Conservation (phyloP, 30 jellyfish, hydroid and myxozoan species). For the Aurelia aurita complex sp. Pacific region DNA sequence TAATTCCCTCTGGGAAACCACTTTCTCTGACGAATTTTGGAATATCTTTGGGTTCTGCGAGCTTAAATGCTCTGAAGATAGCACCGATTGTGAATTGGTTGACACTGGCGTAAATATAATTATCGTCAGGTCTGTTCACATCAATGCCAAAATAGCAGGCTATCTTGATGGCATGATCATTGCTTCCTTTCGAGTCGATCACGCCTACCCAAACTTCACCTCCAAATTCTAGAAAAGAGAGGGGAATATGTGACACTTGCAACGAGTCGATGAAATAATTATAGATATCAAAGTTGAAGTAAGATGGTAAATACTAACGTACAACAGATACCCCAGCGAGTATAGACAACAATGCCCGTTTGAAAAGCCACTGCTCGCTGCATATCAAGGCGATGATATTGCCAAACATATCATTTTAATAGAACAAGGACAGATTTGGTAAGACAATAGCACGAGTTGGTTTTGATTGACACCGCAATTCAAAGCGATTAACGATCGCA, state of each 20-base stretch:
- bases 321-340: too few species aligned
- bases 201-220: slow-evolving; percentile 59
- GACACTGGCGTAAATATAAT: slow-evolving; percentile 44
- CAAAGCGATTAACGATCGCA: too few species aligned
- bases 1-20: slow-evolving; percentile 53
- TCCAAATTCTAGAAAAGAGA: slow-evolving; percentile 49
- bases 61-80: slow-evolving; percentile 45
- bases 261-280: too few species aligned
- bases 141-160: slow-evolving; percentile 57
- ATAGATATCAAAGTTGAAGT: too few species aligned
- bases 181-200: slow-evolving; percentile 20
- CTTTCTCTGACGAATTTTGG: slow-evolving; percentile 28
- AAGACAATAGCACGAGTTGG: too few species aligned
- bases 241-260: background rate
- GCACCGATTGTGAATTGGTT: slow-evolving; percentile 39
- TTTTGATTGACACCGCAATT: too few species aligned
- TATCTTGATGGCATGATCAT: slow-evolving; percentile 39
- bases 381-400: too few species aligned
- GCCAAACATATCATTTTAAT: too few species aligned
- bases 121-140: slow-evolving; percentile 32
- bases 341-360: too few species aligned
- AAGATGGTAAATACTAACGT: too few species aligned
- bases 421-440: too few species aligned
- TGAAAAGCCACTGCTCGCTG: too few species aligned
- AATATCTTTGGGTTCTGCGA: slow-evolving; percentile 23